These are phyloP conservation scores for Hirundo rustica DNA, from an alignment of 2,797 vertebrate genomes.

Conservation along the genomic window DNA sequence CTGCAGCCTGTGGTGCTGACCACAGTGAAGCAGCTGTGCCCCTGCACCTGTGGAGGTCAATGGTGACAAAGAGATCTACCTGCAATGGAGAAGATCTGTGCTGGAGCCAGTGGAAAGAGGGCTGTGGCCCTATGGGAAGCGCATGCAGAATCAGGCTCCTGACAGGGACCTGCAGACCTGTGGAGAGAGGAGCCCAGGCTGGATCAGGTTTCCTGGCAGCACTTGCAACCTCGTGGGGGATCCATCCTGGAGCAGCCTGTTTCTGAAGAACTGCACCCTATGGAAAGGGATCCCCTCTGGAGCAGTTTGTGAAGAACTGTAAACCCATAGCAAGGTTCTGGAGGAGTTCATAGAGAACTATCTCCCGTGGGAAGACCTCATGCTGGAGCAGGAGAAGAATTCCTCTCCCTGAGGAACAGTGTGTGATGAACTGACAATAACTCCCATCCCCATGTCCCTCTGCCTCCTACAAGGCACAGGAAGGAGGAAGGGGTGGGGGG, in stretches of 20 bases:
- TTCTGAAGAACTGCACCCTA: background rate
- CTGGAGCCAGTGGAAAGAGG: background rate
- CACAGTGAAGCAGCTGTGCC: background rate
- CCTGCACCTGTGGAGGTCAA: accelerated
- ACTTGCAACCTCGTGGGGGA: accelerated
- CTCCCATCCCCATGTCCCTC: background rate
- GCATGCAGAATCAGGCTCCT: background rate
- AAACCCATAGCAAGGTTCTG: too few species aligned
- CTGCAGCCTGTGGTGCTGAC: background rate
- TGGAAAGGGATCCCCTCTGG: background rate
- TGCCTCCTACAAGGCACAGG: background rate
- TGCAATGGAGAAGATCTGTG: background rate
- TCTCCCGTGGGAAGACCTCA: accelerated
- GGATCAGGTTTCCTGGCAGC: background rate
- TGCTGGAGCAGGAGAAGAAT: background rate
- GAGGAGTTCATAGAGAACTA: background rate
- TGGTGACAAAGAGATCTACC: background rate
- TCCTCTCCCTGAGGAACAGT: too few species aligned
- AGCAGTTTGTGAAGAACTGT: background rate
- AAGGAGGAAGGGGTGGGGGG: background rate
- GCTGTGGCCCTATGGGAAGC: background rate
- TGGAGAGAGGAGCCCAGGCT: background rate
- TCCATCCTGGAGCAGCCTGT: background rate
- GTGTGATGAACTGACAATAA: background rate
- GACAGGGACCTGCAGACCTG: background rate